These are phyloP conservation scores for Periophthalmodon schlosseri DNA, from an alignment of 2,113 vertebrate genomes.

Conservation along the genomic window DNA sequence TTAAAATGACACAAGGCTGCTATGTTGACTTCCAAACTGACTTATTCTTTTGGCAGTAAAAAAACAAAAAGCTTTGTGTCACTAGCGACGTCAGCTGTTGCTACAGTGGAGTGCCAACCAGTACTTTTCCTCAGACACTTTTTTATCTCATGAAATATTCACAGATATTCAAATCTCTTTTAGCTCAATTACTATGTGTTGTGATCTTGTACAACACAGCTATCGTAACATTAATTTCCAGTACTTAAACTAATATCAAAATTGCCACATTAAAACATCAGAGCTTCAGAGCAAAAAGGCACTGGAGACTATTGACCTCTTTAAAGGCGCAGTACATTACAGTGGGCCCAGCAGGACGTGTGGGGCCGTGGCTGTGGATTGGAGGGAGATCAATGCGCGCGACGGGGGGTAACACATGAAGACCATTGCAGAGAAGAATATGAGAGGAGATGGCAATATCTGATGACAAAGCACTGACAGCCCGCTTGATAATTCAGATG, in stretches of 20 bases:
- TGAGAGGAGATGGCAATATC: conserved; percentile 33
- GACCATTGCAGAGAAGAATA: conserved; percentile 49
- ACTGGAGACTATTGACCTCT: conserved; percentile 13
- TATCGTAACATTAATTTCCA: neutral
- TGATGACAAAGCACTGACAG: conserved; percentile 26
- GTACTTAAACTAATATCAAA: conserved; percentile 14
- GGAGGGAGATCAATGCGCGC: conserved; percentile 40
- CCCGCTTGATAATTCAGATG: conserved; percentile 16
- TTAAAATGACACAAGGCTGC: neutral
- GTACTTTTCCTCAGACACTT: neutral
- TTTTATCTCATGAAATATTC: neutral
- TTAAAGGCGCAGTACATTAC: conserved; percentile 22
- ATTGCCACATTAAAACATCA: neutral
- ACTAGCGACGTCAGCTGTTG: neutral
- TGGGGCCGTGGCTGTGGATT: conserved; percentile 39
- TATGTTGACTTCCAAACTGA: neutral
- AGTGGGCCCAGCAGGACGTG: conserved; percentile 13
- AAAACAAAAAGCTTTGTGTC: neutral
- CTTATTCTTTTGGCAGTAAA: neutral
- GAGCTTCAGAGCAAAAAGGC: neutral
- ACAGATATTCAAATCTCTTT: neutral
- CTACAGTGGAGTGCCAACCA: neutral
- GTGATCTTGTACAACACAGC: neutral
- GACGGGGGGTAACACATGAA: conserved; percentile 46
- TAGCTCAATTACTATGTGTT: neutral